phyloP scores from a whole-genome alignment of 2,797 vertebrate genomes.

The Epinephelus coioides region DNA sequence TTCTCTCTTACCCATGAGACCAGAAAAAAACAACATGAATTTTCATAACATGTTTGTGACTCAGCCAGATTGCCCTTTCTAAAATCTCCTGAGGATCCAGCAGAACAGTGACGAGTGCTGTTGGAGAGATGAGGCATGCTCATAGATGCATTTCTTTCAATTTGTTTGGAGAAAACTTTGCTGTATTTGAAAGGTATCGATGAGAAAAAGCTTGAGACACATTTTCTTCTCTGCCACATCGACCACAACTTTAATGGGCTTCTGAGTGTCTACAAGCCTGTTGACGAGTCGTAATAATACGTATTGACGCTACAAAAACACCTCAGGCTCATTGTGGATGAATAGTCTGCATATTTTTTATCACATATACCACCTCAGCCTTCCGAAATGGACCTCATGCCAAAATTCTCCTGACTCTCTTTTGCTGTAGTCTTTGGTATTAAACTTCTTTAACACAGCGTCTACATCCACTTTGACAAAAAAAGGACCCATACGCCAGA shows the following conservation, averaged over 20 bases:
- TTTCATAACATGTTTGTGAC: constrained; percentile 13
- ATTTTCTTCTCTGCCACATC: neutral
- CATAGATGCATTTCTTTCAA: neutral
- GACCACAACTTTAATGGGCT: neutral
- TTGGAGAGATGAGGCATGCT: neutral
- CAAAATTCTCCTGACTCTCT: constrained; percentile 2
- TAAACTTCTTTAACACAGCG: constrained; percentile 12
- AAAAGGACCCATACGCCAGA: constrained; percentile 1
- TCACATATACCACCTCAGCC: neutral
- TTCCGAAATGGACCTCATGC: constrained; percentile 4
- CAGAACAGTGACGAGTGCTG: neutral
- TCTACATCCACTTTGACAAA: constrained; percentile 12
- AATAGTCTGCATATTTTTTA: neutral
- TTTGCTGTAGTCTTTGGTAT: constrained; percentile 10
- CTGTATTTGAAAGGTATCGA: neutral
- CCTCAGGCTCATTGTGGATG: neutral
- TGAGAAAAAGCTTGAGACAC: neutral
- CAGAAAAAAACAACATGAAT: neutral
- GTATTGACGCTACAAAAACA: neutral
- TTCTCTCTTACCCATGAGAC: neutral
- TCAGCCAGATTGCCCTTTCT: constrained; percentile 1
- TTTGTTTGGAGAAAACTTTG: neutral
- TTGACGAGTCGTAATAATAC: rapidly evolving
- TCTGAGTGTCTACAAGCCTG: neutral
- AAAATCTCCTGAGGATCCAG: neutral